phyloP scores from a whole-genome alignment of 2,113 vertebrate genomes.

The Empidonax alnorum region DNA sequence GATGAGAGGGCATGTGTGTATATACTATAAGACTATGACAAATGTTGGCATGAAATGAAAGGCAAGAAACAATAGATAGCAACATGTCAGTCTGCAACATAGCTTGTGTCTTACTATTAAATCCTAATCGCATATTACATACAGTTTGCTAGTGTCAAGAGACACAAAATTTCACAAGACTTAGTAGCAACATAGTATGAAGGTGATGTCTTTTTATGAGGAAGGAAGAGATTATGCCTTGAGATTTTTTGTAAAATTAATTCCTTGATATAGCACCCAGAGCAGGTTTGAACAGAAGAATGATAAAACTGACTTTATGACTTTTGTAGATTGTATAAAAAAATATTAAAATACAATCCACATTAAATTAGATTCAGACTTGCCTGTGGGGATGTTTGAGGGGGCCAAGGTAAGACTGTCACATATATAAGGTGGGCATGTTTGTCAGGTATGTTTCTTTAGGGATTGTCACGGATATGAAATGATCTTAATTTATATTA shows the following conservation, averaged over 20 bases:
- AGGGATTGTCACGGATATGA: background rate
- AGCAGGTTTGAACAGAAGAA: background rate
- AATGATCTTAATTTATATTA: slow-evolving; percentile 23
- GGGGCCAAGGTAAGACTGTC: background rate
- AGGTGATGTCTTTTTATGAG: background rate
- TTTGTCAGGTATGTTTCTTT: background rate
- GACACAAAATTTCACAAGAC: background rate
- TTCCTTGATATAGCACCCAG: background rate
- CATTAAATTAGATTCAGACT: slow-evolving; percentile 40
- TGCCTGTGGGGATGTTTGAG: background rate
- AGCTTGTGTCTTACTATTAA: background rate
- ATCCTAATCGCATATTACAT: background rate
- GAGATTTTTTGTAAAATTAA: background rate
- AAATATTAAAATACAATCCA: slow-evolving; percentile 26
- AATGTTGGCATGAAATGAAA: background rate
- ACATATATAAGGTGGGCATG: background rate
- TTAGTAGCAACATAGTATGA: background rate
- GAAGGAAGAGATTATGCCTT: background rate
- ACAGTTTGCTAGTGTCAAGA: background rate
- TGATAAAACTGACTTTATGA: slow-evolving; percentile 9
- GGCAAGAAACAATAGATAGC: background rate
- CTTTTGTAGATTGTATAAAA: background rate
- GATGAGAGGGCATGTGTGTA: background rate
- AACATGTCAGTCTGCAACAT: background rate
- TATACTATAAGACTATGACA: background rate